Conservation (phyloP, 1,140 invertebrate species). For the Ceratina calcarata region DNA sequence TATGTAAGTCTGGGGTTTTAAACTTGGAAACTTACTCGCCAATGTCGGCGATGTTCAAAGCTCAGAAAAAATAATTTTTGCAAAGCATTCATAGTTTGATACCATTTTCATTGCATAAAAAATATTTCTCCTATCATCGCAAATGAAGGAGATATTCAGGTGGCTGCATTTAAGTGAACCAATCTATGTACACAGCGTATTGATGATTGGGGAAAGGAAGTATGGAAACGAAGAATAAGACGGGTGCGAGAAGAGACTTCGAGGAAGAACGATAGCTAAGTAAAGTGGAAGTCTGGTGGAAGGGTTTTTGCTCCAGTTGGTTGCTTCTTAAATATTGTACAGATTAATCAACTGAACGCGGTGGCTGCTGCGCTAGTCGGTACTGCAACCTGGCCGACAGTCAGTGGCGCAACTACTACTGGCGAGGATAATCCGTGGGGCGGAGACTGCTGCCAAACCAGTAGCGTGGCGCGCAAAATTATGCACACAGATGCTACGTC, state of each 20-base stretch:
- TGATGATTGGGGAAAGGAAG: too few relatives aligned
- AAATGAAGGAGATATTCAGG: too few relatives aligned
- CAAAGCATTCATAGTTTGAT: too few relatives aligned
- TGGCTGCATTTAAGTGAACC: too few relatives aligned
- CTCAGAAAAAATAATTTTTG: too few relatives aligned
- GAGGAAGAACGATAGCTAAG: conserved; percentile 39
- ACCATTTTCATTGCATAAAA: too few relatives aligned
- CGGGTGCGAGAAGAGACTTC: conserved; percentile 54
- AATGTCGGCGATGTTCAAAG: too few relatives aligned
- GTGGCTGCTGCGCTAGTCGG: conserved; percentile 4
- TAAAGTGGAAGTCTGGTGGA: conserved; percentile 25
- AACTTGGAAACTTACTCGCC: too few relatives aligned
- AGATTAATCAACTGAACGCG: conserved; percentile 70
- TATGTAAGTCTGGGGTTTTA: too few relatives aligned
- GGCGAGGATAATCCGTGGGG: conserved; percentile 7
- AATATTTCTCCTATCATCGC: too few relatives aligned
- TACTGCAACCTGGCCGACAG: conserved; percentile 30
- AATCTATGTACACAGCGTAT: too few relatives aligned
- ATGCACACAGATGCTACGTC: conserved; percentile 68
- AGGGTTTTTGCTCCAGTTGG: conserved; percentile 48
- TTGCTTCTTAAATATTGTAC: conserved; percentile 71
- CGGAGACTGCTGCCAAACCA: neutral
- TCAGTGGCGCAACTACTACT: conserved; percentile 26
- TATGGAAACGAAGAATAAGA: neutral
- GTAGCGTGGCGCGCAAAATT: conserved; percentile 61